A percentile compares a stretch with the other conserved stretches of the same genome.
phyloP scores from a whole-genome alignment of 1,140 invertebrate genomes.

The Leguminivora glycinivorella region DNA sequence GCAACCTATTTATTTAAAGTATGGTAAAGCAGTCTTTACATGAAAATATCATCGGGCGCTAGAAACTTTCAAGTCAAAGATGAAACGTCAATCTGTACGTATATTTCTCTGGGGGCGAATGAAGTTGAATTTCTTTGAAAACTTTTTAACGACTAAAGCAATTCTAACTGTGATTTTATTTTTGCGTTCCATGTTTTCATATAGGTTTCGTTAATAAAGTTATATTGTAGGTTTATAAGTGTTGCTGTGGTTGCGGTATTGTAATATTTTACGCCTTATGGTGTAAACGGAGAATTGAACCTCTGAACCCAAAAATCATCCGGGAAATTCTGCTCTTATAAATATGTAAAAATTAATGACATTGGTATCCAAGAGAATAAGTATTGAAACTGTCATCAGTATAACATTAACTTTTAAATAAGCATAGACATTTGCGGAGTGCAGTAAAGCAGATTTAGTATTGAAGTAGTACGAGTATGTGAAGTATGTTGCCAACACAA shows the following conservation, averaged over 20 bases:
- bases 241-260: too few relatives aligned
- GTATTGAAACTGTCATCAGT: too few relatives aligned
- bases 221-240: too few relatives aligned
- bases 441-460: slow-evolving; percentile 7
- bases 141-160: slow-evolving; percentile 22
- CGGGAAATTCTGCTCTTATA: too few relatives aligned
- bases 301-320: too few relatives aligned
- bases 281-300: too few relatives aligned
- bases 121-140: slow-evolving; percentile 21
- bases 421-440: not conserved
- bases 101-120: slow-evolving; percentile 20
- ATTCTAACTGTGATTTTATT: slow-evolving; percentile 13
- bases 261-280: too few relatives aligned
- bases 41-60: slow-evolving; percentile 18
- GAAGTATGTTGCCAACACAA: slow-evolving; percentile 15
- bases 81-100: slow-evolving; percentile 27
- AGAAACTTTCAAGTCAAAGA: slow-evolving; percentile 10
- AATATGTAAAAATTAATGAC: too few relatives aligned
- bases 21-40: not conserved
- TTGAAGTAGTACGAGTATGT: slow-evolving; percentile 21
- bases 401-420: not conserved
- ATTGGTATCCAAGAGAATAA: too few relatives aligned
- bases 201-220: not conserved
- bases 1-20: not conserved
- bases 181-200: not conserved